Conservation (phyloP, 2,797 vertebrate species). For the Coregonus suidteri region DNA sequence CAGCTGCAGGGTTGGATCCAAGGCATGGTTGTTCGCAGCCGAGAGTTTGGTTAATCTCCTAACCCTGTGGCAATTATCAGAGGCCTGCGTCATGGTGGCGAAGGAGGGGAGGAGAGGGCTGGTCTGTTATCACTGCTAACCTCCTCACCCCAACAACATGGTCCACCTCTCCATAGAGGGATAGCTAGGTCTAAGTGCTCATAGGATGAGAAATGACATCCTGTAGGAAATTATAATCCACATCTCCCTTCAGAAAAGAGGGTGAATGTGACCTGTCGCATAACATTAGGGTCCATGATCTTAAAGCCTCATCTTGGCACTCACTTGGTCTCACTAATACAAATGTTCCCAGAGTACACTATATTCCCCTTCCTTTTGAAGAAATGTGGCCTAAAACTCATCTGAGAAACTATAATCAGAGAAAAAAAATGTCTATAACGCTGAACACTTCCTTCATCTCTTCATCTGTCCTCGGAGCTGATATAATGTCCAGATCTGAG, state of each 20-base stretch:
- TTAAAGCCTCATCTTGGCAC: not conserved
- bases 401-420: conserved; percentile 3
- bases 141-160: conserved; percentile 44
- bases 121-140: conserved; percentile 29
- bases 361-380: not conserved
- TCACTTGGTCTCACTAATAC: not conserved
- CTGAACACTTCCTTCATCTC: too few relatives aligned
- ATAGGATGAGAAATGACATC: not conserved
- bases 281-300: not conserved
- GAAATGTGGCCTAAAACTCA: not conserved
- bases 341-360: not conserved
- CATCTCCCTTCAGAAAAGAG: not conserved
- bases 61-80: conserved; percentile 65
- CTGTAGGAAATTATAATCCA: not conserved
- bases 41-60: conserved; percentile 35
- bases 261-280: not conserved
- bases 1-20: not conserved
- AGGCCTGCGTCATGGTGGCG: conserved; percentile 69
- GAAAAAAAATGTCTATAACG: not conserved
- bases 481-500: not conserved
- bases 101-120: conserved; percentile 17
- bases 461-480: not conserved
- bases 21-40: conserved; percentile 24
- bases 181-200: not conserved
- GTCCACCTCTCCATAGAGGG: conserved; percentile 41